Conservation (phyloP, 2,888 invertebrate species). For the Protophormia terraenovae region DNA sequence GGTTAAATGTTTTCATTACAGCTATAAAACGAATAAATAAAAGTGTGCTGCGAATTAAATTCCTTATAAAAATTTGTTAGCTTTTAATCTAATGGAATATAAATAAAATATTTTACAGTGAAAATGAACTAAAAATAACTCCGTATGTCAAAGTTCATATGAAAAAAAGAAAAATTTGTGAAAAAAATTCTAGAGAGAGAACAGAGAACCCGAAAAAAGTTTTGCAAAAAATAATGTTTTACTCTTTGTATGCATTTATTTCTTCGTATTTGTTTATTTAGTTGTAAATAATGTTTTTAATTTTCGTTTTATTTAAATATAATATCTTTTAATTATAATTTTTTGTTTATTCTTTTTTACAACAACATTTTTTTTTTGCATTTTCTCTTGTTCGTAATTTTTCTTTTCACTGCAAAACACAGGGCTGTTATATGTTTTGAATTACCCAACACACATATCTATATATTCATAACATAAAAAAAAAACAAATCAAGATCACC, state of each 20-base stretch:
- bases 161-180: background rate
- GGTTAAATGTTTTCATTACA: constrained; percentile 35
- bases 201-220: background rate
- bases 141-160: constrained; percentile 1
- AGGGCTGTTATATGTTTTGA: constrained; percentile 16
- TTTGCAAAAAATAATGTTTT: background rate
- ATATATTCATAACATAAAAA: no score
- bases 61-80: constrained; percentile 12
- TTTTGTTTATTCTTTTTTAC: constrained; percentile 33
- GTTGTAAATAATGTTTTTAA: background rate
- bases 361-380: constrained; percentile 5
- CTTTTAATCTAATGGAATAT: background rate
- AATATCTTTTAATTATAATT: constrained; percentile 10
- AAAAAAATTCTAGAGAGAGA: background rate
- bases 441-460: constrained; percentile 11
- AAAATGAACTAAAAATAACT: constrained; percentile 13
- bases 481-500: no score
- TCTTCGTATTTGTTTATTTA: background rate
- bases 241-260: background rate
- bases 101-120: background rate
- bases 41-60: background rate
- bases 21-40: constrained; percentile 2
- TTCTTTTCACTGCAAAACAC: background rate
- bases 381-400: constrained; percentile 1
- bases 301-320: background rate